Evolutionary conservation across 2,113 vertebrate genomes (phyloP), one percentile per base, ranked within the genome.

Genomic region (Sylvietta virens): DNA sequence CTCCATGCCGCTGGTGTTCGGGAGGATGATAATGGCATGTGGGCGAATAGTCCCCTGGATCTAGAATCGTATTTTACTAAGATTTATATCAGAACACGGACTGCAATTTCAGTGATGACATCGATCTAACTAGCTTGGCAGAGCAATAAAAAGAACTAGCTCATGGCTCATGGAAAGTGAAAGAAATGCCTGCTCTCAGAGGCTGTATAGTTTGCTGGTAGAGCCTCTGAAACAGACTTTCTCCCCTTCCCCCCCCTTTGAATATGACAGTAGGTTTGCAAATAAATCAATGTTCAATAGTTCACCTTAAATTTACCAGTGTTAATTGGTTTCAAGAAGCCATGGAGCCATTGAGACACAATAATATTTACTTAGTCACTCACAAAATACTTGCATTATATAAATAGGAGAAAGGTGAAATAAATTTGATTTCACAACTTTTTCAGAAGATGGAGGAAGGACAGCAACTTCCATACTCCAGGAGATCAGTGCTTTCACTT

Each of bases 11-110:
- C 98, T 98, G 80, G 98, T 99, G 92, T 99, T 98, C 8, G 99
- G 99, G 74, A 99, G 97, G 97, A 99, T 99, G 97, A 99, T 98
- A 93, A 99, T 99, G 96, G 99, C 99, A 78, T 99, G 99, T 28
- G 99, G 98, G 81, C 97, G 98, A 92, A 99, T 98, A 74, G 98
- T 98, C 67, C 98, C 98, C 94, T 98, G 98, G 97, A 99, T 98
- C 98, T 99, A 94, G 69, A 95, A 98, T 95, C 35, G 95, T 31
- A 96, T 95, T 97, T 94, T 94, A 89, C 71, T 62, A 58, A 94
- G 82, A 97, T 96, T 97, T 97, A 73, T 60, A 96, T 67, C 92
- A 92, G 50, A 84, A 94, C 92, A 65, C 21, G 73, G 94, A 95
- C 90, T 80, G 82, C 53, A 58, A 33, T 97, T 94, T 92, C 60